phyloP scores from a whole-genome alignment of 2,113 vertebrate genomes.

The Leptobrachium leishanense region DNA sequence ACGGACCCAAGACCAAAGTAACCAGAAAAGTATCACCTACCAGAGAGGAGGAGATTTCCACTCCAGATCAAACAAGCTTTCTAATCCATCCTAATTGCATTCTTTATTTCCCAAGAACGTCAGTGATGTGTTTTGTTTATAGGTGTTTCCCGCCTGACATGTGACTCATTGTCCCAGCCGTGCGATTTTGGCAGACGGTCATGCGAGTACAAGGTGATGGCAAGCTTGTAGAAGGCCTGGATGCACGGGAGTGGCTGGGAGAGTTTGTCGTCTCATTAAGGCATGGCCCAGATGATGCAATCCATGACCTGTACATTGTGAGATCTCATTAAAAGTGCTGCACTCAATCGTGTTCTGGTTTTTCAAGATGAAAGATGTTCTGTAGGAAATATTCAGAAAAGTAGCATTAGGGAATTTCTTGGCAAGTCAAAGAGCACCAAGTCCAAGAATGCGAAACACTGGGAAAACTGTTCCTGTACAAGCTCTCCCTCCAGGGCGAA shows the following conservation, averaged over 20 bases:
- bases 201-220: background rate
- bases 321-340: background rate
- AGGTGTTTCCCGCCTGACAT: conserved; percentile 10
- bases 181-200: background rate
- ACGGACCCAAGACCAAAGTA: too few relatives aligned
- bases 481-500: too few relatives aligned
- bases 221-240: background rate
- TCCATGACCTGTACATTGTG: background rate
- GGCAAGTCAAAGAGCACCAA: too few relatives aligned
- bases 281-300: background rate
- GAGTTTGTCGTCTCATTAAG: background rate
- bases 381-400: too few relatives aligned
- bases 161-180: background rate
- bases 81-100: background rate
- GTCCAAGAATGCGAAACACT: too few relatives aligned
- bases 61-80: background rate
- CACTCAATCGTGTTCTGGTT: background rate
- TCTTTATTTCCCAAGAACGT: background rate
- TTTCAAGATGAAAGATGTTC: background rate
- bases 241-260: background rate
- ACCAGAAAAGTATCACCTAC: too few relatives aligned
- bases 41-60: too few relatives aligned
- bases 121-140: background rate
- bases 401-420: too few relatives aligned
- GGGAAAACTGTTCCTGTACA: too few relatives aligned